Base-by-base conservation (phyloP, 2,797 vertebrate species). In the Malurus splendens region DNA sequence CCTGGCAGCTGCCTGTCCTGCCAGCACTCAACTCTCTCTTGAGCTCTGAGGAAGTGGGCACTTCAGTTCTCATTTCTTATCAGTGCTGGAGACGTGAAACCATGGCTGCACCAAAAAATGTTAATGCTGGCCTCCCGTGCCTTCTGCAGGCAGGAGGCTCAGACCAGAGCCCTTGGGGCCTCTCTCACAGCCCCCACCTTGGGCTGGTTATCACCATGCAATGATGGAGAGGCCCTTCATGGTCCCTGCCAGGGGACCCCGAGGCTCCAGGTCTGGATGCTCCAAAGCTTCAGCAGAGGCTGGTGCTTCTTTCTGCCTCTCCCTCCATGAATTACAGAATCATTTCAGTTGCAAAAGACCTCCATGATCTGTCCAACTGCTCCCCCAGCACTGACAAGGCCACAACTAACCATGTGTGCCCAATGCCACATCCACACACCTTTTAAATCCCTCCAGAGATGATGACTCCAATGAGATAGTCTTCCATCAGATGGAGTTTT, bases 221-320 rank as follows among this genome's bases (percentile, higher is more conserved):
- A 2, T 14, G 56, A 64, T 51, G 71, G 30, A 28, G 51, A 77
- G 18, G 18, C 23, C 14, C 16, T 2, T 15, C 36, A 18, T 0
- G 0, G 30, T 45, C 51, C 57, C 44, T 56, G 54, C 39, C 45
- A 47, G 57, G 42, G 8, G 6, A 20, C 4, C 2, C 6, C 0
- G 0, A n/a, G 11, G 12, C 18, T 82, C 62, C 39, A 33, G 36
- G 36, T 33, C 60, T 48, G 30, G 45, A 60, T 73, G 56, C 42
- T 76, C 56, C 4, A 22, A 71, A 67, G 55, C 30, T 75, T 55
- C 54, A 55, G 32, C 32, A 23, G 45, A 28, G 6, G 16, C 17
- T 61, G 67, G 12, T 75, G 52, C 42, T 41, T 54, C 38, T 51
- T 36, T 14, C 18, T 33, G 48, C n/a, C 50, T n/a, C 11, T 59